Evolutionary conservation across 2,888 invertebrate species (phyloP).

Genomic region (Oligia strigilis): DNA sequence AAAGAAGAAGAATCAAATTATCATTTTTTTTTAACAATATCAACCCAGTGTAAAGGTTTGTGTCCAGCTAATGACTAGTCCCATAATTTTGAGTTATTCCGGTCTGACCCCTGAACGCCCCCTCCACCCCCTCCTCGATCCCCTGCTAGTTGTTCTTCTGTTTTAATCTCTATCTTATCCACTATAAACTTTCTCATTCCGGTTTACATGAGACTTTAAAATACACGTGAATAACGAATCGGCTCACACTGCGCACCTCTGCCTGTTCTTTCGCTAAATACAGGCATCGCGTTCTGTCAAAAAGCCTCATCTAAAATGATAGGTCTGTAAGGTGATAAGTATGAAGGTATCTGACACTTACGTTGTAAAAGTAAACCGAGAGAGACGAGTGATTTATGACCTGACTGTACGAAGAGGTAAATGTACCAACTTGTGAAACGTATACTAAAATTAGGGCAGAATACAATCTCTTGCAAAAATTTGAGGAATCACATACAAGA

Average conservation of each 20-base stretch:
- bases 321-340: background rate
- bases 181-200: no score
- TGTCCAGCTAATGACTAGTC: background rate
- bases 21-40: background rate
- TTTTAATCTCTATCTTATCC: no score
- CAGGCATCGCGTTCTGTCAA: background rate
- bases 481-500: background rate
- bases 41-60: no score
- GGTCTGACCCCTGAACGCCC: no score
- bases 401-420: background rate
- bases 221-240: no score
- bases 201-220: no score
- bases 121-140: no score
- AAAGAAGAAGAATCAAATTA: no score
- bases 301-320: background rate
- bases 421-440: conserved; percentile 20
- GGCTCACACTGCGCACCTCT: background rate
- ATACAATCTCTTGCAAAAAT: conserved; percentile 23
- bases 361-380: conserved; percentile 30
- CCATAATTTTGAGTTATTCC: no score
- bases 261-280: background rate
- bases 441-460: background rate
- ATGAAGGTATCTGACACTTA: conserved; percentile 16
- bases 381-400: conserved; percentile 31
- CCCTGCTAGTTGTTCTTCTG: no score